phyloP scores from a whole-genome alignment of 2,113 vertebrate species.

The Chamaetylas fuelleborni region DNA sequence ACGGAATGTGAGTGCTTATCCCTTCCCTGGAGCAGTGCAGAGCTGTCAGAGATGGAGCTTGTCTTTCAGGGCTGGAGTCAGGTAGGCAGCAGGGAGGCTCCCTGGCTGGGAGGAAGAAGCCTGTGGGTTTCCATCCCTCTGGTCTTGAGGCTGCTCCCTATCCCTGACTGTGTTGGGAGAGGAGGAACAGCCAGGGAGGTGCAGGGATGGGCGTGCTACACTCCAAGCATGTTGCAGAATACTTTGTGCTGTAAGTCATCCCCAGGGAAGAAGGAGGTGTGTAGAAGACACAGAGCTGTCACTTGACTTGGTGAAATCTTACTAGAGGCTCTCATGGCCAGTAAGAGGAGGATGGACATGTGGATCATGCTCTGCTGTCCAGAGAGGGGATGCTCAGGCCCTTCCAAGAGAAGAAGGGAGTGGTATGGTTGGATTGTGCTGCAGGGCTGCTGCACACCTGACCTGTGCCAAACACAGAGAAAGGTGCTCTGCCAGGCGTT shows the following conservation, averaged over 20 bases:
- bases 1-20: background rate
- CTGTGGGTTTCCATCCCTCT: background rate
- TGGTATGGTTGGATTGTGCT: background rate
- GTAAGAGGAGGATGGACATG: background rate
- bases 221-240: rapidly evolving
- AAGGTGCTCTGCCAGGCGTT: background rate
- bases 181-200: background rate
- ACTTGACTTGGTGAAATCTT: background rate
- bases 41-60: background rate
- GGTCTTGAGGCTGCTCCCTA: background rate
- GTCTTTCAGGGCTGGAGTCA: background rate
- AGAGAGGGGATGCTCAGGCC: background rate
- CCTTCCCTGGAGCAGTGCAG: background rate
- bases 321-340: background rate
- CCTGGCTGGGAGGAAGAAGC: background rate
- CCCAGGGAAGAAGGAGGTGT: background rate
- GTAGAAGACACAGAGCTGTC: background rate
- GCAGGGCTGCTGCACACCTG: background rate
- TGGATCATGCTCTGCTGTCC: background rate
- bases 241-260: background rate
- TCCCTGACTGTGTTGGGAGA: background rate
- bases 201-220: rapidly evolving
- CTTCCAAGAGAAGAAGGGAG: background rate
- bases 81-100: background rate
- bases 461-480: background rate